Evolutionary conservation across 2,888 invertebrate genomes (phyloP).

Genomic region (Rhynchonema sp.): DNA sequence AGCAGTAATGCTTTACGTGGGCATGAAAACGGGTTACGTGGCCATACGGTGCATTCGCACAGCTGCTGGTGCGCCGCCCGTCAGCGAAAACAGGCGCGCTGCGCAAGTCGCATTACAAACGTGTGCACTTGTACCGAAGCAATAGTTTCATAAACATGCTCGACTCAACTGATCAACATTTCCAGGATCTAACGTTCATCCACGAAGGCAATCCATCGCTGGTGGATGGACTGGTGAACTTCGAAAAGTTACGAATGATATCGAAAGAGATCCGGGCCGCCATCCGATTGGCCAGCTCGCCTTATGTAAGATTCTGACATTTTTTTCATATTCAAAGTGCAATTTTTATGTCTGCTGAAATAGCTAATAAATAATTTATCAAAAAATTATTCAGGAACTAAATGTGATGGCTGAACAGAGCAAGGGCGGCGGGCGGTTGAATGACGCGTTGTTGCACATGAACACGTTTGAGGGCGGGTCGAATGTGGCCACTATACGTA

Average conservation of each 20-base stretch:
- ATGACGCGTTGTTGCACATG: slow-evolving; percentile 21
- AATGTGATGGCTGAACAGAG: slow-evolving; percentile 5
- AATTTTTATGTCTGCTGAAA: no score
- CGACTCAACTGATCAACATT: slow-evolving; percentile 18
- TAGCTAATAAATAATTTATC: slow-evolving; percentile 47
- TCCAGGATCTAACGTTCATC: slow-evolving; percentile 94
- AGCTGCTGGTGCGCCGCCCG: no score
- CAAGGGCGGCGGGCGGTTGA: slow-evolving; percentile 8
- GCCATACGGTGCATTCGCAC: no score
- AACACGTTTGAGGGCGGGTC: slow-evolving; percentile 18
- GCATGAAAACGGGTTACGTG: no score
- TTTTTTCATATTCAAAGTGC: background rate
- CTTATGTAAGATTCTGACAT: slow-evolving; percentile 32
- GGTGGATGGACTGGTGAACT: slow-evolving; percentile 46
- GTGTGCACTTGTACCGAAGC: background rate
- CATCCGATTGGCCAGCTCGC: slow-evolving; percentile 76
- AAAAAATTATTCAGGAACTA: slow-evolving; percentile 5
- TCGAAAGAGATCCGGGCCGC: slow-evolving; percentile 59
- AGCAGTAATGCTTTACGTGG: no score
- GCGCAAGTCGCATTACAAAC: no score
- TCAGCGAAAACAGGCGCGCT: no score
- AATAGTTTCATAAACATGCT: background rate
- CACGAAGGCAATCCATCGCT: slow-evolving; percentile 62
- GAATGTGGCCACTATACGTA: slow-evolving; percentile 18
- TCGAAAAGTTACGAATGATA: slow-evolving; percentile 93